Evolutionary conservation across 2,113 vertebrate species (phyloP).

Genomic region (Eudyptes chrysolophus): DNA sequence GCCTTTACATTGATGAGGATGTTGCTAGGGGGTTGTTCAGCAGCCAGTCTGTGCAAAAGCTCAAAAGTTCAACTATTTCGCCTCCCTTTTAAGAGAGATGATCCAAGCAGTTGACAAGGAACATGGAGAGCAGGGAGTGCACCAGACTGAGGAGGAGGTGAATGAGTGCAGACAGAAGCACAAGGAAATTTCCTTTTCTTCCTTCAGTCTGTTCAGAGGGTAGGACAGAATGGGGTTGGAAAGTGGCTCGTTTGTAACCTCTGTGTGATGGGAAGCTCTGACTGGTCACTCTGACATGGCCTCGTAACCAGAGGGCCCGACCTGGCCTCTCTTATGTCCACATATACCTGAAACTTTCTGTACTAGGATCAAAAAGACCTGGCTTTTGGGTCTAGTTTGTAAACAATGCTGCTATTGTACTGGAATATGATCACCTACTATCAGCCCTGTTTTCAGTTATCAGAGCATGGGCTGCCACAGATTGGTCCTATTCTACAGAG

Average conservation of each 20-base stretch:
- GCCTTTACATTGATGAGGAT: background rate
- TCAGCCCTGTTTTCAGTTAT: background rate
- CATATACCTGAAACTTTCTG: background rate
- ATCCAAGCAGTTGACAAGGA: background rate
- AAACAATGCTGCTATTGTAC: background rate
- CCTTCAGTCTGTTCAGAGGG: background rate
- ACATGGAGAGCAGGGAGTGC: background rate
- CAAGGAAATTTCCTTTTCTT: background rate
- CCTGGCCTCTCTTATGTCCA: no score
- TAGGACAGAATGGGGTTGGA: background rate
- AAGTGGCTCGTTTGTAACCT: background rate
- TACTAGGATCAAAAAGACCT: background rate
- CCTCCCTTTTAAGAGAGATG: background rate
- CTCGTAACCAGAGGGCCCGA: background rate
- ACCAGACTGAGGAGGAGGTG: background rate
- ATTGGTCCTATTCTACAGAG: background rate
- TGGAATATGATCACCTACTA: background rate
- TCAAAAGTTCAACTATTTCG: background rate
- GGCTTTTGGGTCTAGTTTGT: background rate
- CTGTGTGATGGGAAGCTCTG: background rate
- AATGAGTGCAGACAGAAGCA: background rate
- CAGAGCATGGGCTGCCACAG: background rate
- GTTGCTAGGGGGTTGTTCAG: background rate
- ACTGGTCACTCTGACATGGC: background rate
- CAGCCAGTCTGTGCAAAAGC: background rate